Base-by-base conservation (phyloP, 2,888 invertebrate genomes). In the Andrena flavipes region DNA sequence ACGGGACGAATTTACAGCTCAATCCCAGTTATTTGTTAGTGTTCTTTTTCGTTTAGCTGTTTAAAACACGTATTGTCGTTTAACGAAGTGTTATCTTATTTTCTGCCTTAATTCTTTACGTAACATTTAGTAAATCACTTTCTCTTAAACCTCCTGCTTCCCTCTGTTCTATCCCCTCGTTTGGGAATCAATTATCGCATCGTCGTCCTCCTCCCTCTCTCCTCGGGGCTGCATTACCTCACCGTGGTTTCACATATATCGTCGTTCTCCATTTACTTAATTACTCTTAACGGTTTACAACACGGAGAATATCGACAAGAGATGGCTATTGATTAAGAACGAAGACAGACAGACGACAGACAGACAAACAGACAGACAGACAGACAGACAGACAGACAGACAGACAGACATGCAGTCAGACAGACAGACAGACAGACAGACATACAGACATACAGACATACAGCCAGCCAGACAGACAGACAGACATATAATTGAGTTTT, bases 241-340 rank as follows among this genome's bases (percentile, higher is more conserved):
- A n/a, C n/a, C 29, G 10, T 16, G 1, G 2, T 30, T 62, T 20
- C 20, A 23, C 20, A 26, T 20, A 13, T 2, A 13, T 7, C 59
- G 20, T 48, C 1, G 13, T 29, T 42, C 10, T 6, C 26, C 8
- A 13, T 23, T 49, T 30, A 2, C 20, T 8, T 48, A 84, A 59
- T 80, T 72, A 80, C 56, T 49, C 35, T 71, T 65, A 81, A 86
- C 88, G 90, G 91, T 91, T 90, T 93, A 92, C 89, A 93, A 93
- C 92, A 93, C 91, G 91, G 91, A 93, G 92, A 93, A 91, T 92
- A 92, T 92, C 89, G 90, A 91, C 81, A 88, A 82, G 82, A 88
- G 88, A 89, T 87, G 42, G 56, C 89, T 86, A 88, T 85, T 91
- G 73, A 60, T 76, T 76, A 73, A 90, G 89, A 91, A 68, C 89